phyloP scores from a whole-genome alignment of 2,888 invertebrate genomes.

The Ichneumon xanthorius region DNA sequence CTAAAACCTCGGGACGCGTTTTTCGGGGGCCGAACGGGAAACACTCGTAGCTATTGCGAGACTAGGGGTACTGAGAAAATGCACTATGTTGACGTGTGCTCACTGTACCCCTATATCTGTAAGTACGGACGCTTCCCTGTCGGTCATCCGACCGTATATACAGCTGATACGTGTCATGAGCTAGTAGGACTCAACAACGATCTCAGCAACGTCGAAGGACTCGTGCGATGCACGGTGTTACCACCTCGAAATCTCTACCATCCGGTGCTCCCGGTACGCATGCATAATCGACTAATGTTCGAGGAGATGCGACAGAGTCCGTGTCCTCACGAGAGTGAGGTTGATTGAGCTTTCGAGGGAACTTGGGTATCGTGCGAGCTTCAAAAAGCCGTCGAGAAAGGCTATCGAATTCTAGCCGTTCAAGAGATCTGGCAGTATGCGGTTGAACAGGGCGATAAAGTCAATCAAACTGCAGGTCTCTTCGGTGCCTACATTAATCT shows the following conservation, averaged over 20 bases:
- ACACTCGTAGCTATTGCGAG: constrained; percentile 3
- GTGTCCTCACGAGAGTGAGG: neutral
- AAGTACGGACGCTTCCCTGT: too few relatives aligned
- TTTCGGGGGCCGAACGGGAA: too few relatives aligned
- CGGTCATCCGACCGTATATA: too few relatives aligned
- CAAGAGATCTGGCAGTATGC: constrained; percentile 73
- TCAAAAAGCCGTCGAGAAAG: constrained; percentile 74
- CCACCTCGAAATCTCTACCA: neutral
- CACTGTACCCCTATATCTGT: neutral
- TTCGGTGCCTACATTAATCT: too few relatives aligned
- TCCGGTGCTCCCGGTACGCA: too few relatives aligned
- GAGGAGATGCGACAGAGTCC: neutral
- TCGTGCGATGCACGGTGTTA: neutral
- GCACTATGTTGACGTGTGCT: constrained; percentile 14
- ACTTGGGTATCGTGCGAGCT: constrained; percentile 78
- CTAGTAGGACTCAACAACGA: neutral
- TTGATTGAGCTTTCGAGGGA: constrained; percentile 68
- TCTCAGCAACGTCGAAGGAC: too few relatives aligned
- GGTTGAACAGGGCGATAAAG: constrained; percentile 63
- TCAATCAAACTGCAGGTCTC: too few relatives aligned
- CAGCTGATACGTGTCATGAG: too few relatives aligned
- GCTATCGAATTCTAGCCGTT: neutral
- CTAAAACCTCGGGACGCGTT: too few relatives aligned
- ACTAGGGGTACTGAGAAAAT: neutral
- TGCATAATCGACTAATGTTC: constrained; percentile 7